Evolutionary conservation across 1,140 invertebrate genomes (phyloP).

Genomic region (Papilio helenus): DNA sequence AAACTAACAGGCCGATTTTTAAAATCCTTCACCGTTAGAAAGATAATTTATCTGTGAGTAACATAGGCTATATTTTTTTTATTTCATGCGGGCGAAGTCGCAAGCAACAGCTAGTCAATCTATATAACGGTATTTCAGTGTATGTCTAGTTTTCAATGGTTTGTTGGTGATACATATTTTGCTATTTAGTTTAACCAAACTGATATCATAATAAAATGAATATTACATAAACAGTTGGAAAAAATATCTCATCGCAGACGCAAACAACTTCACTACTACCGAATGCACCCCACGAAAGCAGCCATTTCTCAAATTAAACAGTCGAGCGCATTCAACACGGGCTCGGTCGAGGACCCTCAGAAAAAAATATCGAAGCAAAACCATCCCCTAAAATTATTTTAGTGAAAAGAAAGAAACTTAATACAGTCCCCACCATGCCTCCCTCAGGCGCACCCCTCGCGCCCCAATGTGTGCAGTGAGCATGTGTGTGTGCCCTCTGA

Average conservation of each 20-base stretch:
- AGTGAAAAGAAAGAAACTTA: constrained; percentile 83
- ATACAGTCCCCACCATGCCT: constrained; percentile 78
- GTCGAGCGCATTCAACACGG: constrained; percentile 71
- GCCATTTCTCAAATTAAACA: constrained; percentile 79
- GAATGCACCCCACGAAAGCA: constrained; percentile 66
- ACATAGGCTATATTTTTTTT: no score
- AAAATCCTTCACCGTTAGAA: no score
- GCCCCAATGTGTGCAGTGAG: constrained; percentile 49
- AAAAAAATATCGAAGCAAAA: constrained; percentile 81
- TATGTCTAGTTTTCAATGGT: not conserved
- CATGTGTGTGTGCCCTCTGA: constrained; percentile 73
- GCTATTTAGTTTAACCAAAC: not conserved
- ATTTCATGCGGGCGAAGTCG: no score
- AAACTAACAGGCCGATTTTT: no score
- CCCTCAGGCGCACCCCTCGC: constrained; percentile 73
- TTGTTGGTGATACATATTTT: not conserved
- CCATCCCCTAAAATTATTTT: constrained; percentile 83
- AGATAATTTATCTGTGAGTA: no score
- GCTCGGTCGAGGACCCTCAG: constrained; percentile 62
- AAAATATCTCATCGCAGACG: constrained; percentile 55
- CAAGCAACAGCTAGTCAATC: no score
- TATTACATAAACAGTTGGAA: constrained; percentile 22
- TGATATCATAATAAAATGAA: constrained; percentile 33
- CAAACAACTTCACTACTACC: constrained; percentile 67
- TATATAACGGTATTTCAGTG: no score